These are phyloP conservation scores for Resseliella maxima DNA, from an alignment of 2,888 invertebrate species.

Conservation along the genomic window DNA sequence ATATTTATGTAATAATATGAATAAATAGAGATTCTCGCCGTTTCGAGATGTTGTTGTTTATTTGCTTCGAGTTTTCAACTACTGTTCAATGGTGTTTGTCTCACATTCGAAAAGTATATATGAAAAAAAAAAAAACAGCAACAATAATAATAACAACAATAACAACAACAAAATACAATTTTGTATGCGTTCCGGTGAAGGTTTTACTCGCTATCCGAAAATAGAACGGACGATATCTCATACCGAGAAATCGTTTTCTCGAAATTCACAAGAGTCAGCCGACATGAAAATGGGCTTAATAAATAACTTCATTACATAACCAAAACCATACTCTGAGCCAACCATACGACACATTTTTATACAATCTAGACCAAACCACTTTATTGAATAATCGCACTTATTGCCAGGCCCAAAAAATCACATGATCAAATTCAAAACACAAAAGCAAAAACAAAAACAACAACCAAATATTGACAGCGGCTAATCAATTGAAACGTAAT, in stretches of 20 bases:
- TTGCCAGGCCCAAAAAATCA: not conserved
- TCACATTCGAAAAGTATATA: not conserved
- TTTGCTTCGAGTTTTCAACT: not conserved
- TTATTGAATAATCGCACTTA: not conserved
- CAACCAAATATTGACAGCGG: not conserved
- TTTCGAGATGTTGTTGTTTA: conserved; percentile 35
- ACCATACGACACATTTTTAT: not conserved
- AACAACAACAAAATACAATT: not conserved
- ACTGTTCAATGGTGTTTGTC: not conserved
- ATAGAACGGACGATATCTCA: not conserved
- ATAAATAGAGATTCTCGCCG: not conserved
- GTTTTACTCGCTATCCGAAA: conserved; percentile 1
- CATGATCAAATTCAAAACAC: too few species aligned
- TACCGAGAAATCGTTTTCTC: not conserved
- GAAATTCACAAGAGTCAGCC: not conserved
- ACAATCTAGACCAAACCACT: not conserved
- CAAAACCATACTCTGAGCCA: not conserved
- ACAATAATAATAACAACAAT: too few species aligned
- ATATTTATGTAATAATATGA: not conserved
- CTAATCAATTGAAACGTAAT: not conserved
- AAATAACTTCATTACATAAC: conserved; percentile 9
- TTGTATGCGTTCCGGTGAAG: conserved; percentile 48
- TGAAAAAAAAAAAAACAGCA: not conserved
- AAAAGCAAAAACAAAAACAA: too few species aligned
- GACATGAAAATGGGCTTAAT: conserved; percentile 20